Evolutionary conservation across 2,888 invertebrate species (phyloP), one percentile per base, ranked within the genome.

Genomic region (Leucophenga maculata): DNA sequence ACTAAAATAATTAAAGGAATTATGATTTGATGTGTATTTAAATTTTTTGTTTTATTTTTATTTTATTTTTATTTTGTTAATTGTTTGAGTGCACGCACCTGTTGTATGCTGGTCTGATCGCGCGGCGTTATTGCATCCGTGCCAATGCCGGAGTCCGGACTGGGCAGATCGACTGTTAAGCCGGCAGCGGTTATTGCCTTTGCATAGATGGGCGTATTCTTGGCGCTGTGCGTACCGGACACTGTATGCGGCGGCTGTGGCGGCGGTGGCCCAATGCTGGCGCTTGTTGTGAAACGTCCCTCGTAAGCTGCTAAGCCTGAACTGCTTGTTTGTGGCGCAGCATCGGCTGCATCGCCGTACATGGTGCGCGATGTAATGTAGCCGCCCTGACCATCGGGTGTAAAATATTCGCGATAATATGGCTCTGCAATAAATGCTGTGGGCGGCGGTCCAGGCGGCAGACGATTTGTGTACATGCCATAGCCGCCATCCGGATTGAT

Each of bases 111-210:
- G 86, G 94, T 94, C 90, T 96, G 95, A 90, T 95, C 95, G 85
- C 95, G 91, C 75, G 97, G 96, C 72, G 97, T 97, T 88, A 96
- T 95, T 79, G 96, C 95, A 86, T 97, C 96, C 50, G 96, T 95
- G 75, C 97, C 97, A 86, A 98, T 97, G 76, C 98, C 98, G 86
- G 96, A 96, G 90, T 98, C 98, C 32, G 97, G 97, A 81, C 97
- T 97, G 32, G 97, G 97, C 86, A 98, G 92, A 90, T 97, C 97
- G 86, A 97, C 97, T 66, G 96, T 96, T 79, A 97, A 92, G 55
- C 95, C 95, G 75, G 93, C 93, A 71, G 93, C 93, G 77, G 93
- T 92, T 85, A 95, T 87, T 68, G 89, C 84, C 83, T 89, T 89
- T 55, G 88, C 85, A 74, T 89, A 89, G 46, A 89, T 82, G 31